Evolutionary conservation across 37 sponge, comb jelly and placozoan genomes (phyloP), one percentile per base, ranked within the genome.

Genomic region (Chondrilla cf. caribensis): DNA sequence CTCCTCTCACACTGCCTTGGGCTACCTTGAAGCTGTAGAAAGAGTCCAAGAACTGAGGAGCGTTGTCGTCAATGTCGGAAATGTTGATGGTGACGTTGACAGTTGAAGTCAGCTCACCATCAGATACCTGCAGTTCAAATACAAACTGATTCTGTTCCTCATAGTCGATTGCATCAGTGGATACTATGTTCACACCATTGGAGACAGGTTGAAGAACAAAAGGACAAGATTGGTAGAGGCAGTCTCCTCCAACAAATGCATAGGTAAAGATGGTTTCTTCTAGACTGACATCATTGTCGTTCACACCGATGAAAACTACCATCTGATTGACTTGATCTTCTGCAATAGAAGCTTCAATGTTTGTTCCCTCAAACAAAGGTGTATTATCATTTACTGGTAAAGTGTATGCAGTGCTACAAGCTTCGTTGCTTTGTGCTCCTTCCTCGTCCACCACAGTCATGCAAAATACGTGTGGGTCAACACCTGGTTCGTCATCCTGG

Each of bases 251-350:
- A 5, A 70, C 25, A n/a, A n/a, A n/a, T n/a, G n/a, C n/a, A n/a
- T n/a, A n/a, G n/a, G n/a, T n/a, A n/a, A n/a, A n/a, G 26, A 89
- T 82, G 41, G 72, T 36, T 0, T 15, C 19, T 2, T 26, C 19
- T 25, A 77, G 55, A 51, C 84, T 85, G 57, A 68, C 19, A 35
- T 92, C 93, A 2, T 19, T 64, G 57, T 92, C 93, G 17, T 60
- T 86, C 8, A 84, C 93, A 18, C 41, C 38, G 31, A 82, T 32
- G 22, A 51, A 9, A 1, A 78, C 86, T 26, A 40, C 65, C 2
- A 75, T 31, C 51, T 2, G 11, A 60, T 70, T 84, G 2, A 9
- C 65, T 35, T 54, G 38, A 58, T 47, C 18, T 26, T 87, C 93
- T 0, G 54, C 8, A 28, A 28, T 37, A 28, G 4, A 35, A 35